Percentiles rank a stretch among this genome's conserved stretches.
These are phyloP conservation scores for Phataginus tetradactyla DNA, from an alignment of 2,797 vertebrate species.

Conservation along the genomic window DNA sequence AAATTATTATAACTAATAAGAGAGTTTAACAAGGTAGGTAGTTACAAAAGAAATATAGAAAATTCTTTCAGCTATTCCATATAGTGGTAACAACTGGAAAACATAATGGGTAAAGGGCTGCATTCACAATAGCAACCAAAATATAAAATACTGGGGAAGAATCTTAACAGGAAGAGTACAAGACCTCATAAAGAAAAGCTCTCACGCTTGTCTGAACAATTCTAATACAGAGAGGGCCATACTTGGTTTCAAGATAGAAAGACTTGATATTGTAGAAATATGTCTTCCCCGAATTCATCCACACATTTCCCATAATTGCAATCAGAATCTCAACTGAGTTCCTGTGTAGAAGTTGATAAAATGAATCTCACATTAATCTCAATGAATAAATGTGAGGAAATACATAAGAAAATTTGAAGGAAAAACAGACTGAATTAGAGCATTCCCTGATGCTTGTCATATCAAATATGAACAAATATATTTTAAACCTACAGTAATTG, in stretches of 20 bases:
- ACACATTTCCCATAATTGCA: background rate
- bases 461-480: conserved; percentile 45
- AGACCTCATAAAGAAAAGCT: background rate
- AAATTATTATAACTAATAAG: conserved; percentile 35
- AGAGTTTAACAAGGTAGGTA: background rate
- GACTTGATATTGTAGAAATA: background rate
- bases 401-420: background rate
- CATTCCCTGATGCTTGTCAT: background rate
- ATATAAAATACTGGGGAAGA: background rate
- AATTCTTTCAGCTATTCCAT: background rate
- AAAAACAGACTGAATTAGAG: conserved; percentile 1
- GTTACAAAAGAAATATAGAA: conserved; percentile 33
- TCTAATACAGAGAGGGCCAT: background rate
- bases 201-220: background rate
- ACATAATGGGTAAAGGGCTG: conserved; percentile 7
- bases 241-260: background rate
- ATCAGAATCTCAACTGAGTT: conserved; percentile 54
- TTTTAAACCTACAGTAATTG: conserved; percentile 28
- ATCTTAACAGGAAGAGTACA: background rate
- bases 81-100: background rate
- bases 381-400: conserved; percentile 37
- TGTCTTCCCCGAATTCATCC: background rate
- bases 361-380: conserved; percentile 47
- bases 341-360: conserved; percentile 51
- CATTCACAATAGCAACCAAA: conserved; percentile 20